Percentiles rank a stretch among this genome's conserved stretches.
Conservation (phyloP, 64 coral and sea anemone genomes). For the Montipora capricornis region DNA sequence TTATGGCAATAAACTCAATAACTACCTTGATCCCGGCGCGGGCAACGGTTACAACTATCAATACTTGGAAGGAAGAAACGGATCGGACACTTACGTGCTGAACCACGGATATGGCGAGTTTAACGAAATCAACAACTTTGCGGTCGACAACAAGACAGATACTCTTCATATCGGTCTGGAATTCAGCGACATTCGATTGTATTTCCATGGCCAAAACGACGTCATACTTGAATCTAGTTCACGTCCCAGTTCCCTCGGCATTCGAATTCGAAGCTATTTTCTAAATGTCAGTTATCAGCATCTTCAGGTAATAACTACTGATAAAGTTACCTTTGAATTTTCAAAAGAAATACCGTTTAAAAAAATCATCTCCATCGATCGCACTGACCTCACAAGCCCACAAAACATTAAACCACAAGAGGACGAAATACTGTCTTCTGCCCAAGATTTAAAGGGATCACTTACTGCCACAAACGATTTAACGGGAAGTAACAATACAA, state of each 20-base stretch:
- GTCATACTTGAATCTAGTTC: slow-evolving; percentile 24
- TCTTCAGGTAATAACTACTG: slow-evolving; percentile 12
- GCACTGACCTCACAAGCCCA: background rate
- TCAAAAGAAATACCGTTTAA: slow-evolving; percentile 18
- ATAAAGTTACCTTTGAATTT: slow-evolving; percentile 39
- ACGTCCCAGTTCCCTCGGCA: slow-evolving; percentile 33
- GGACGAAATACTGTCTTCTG: background rate
- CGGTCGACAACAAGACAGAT: slow-evolving; percentile 19
- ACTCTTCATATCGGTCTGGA: slow-evolving; percentile 33
- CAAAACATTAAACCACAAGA: slow-evolving; percentile 38
- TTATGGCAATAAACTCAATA: slow-evolving; percentile 50
- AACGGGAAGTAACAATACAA: slow-evolving; percentile 23
- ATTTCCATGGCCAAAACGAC: slow-evolving; percentile 26
- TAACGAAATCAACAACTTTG: slow-evolving; percentile 62
- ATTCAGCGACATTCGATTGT: slow-evolving; percentile 36
- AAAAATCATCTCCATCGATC: slow-evolving; percentile 22
- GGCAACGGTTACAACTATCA: slow-evolving; percentile 55
- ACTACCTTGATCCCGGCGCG: slow-evolving; percentile 59
- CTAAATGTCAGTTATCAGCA: slow-evolving; percentile 4
- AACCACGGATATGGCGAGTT: slow-evolving; percentile 65
- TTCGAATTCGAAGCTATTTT: slow-evolving; percentile 35
- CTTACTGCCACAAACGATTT: slow-evolving; percentile 24
- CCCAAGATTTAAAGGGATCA: slow-evolving; percentile 24
- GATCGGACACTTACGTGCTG: slow-evolving; percentile 61
- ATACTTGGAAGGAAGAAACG: slow-evolving; percentile 29